A percentile compares a stretch with the other conserved stretches of the same genome.
phyloP scores from a whole-genome alignment of 1,140 invertebrate species.

The Cyclina sinensis region DNA sequence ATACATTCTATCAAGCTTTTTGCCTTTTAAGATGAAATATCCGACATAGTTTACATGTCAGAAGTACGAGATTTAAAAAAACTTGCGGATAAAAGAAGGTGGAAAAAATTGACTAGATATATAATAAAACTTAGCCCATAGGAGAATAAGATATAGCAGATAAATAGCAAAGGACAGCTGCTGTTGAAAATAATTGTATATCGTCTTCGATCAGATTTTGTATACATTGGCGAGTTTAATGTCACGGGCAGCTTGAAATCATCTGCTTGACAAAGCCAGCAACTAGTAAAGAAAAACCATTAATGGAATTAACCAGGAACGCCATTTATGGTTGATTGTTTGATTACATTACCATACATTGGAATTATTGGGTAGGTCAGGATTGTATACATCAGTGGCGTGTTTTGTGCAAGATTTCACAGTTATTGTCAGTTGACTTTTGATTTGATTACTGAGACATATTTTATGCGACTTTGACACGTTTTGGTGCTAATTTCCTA shows the following conservation, averaged over 20 bases:
- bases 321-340: constrained; percentile 33
- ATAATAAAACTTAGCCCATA: too few species aligned
- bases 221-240: neutral
- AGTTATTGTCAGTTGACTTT: constrained; percentile 7
- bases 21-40: neutral
- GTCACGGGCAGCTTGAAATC: neutral
- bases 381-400: constrained; percentile 20
- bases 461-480: constrained; percentile 46
- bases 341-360: constrained; percentile 54
- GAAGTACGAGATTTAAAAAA: neutral
- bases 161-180: neutral
- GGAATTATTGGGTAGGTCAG: constrained; percentile 43
- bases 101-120: too few species aligned
- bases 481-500: constrained; percentile 53
- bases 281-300: constrained; percentile 38
- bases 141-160: neutral
- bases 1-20: neutral
- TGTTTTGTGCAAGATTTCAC: constrained; percentile 49
- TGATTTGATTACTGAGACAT: constrained; percentile 54
- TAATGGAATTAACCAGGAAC: constrained; percentile 54
- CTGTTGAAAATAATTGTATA: neutral
- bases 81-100: constrained; percentile 6
- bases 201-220: neutral
- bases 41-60: neutral
- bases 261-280: neutral